Base-by-base conservation (phyloP, 2,888 invertebrate genomes). In the Drosophila macrospina region DNA sequence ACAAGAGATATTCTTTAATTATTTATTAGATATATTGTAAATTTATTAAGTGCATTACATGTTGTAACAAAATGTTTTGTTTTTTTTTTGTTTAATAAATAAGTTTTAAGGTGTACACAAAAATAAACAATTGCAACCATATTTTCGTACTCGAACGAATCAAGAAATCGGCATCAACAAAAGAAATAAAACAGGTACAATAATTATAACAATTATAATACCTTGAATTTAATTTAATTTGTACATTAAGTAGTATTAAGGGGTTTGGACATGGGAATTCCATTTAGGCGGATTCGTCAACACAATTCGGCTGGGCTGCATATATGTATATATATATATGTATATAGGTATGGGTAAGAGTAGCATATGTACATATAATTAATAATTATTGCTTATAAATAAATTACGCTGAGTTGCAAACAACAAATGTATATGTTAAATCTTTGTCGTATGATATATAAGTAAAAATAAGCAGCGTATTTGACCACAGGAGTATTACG, bases 401-500 rank as follows among this genome's bases (percentile, higher is more conserved):
- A 66, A 74, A 57, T 55, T 44, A 77, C 69, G 86, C 55, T 86
- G 84, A 61, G 48, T 61, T 52, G 28, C 28, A 28, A 28, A 28
- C 28, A 28, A 20, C 20, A 20, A 20, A 2, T 20, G 20, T 20
- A 20, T 20, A 20, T 20, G 20, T 20, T 20, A 20, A 28, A 28
- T 28, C 6, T 7, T 8, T 28, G 61, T 26, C 32, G 45, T 51
- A 42, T 55, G 30, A 6, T n/a, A 32, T 55, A 34, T 44, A 55
- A 34, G 20, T 41, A n/a, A 55, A 34, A 34, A 64, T 77, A 69
- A 76, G 41, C 65, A 68, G 72, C 76, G 51, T 20, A 16, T 83
- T 78, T 83, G 68, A 85, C 85, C 85, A 78, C 82, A 69, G 80
- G 80, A 86, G 80, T 86, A 86, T 86, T 86, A 67, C 41, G 45